Evolutionary conservation across 2,797 vertebrate genomes (phyloP).

Genomic region (Macropus fuliginosus): DNA sequence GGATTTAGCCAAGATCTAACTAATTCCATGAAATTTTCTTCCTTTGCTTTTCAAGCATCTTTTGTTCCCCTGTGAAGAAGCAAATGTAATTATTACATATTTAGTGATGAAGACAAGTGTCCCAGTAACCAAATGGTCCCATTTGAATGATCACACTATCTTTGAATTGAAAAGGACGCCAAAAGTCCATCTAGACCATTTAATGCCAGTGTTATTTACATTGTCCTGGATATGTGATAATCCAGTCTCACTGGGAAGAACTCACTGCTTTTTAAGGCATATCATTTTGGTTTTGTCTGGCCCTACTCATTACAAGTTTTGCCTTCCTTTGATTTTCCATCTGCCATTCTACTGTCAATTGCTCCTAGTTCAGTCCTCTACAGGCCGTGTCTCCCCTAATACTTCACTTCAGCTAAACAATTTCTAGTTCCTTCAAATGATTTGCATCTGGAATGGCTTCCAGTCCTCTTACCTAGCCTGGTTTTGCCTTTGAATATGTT

Average conservation of each 20-base stretch:
- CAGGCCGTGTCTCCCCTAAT: background rate
- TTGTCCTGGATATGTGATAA: background rate
- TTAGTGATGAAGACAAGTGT: background rate
- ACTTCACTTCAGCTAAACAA: background rate
- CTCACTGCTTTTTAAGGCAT: background rate
- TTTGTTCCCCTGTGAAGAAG: background rate
- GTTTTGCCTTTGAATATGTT: background rate
- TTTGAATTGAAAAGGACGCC: background rate
- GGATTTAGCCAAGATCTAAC: background rate
- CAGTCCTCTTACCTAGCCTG: background rate
- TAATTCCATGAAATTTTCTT: background rate
- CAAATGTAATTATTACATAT: background rate
- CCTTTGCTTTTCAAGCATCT: background rate
- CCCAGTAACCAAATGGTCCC: background rate
- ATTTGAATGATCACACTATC: background rate
- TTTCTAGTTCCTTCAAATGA: background rate
- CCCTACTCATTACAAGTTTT: background rate
- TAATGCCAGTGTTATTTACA: background rate
- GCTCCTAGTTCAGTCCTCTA: background rate
- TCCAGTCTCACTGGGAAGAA: background rate
- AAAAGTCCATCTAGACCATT: background rate
- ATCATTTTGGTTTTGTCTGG: background rate
- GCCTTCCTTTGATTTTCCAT: background rate
- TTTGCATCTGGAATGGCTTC: background rate
- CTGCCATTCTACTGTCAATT: background rate